Conservation (phyloP, 2,888 invertebrate species). For the Nowickia ferox region DNA sequence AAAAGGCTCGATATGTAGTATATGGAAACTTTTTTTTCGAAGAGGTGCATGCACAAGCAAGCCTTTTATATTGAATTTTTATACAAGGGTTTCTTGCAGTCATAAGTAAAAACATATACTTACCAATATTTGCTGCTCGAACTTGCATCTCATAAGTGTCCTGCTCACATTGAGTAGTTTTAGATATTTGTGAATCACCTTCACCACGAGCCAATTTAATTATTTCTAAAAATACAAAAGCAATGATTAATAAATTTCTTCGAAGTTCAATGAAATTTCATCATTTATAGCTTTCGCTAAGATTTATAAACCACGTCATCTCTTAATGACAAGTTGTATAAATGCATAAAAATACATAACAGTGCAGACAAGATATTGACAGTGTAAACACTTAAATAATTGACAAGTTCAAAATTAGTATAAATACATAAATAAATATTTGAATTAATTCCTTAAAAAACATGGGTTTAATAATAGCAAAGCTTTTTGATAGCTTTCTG, state of each 20-base stretch:
- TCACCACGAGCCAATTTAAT: conserved; percentile 95
- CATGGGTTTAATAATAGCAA: conserved; percentile 77
- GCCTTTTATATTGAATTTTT: no score
- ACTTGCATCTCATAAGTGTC: conserved; percentile 99
- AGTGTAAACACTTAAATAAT: conserved; percentile 24
- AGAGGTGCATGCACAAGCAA: no score
- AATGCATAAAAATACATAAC: background rate
- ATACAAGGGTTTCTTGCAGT: no score
- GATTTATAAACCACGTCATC: conserved; percentile 54
- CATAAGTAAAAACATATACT: conserved; percentile 50
- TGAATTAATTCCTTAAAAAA: conserved; percentile 12
- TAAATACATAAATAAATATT: conserved; percentile 14
- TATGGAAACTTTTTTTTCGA: no score
- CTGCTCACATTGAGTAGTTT: conserved; percentile 96
- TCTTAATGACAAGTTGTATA: background rate
- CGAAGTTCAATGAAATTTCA: conserved; percentile 17
- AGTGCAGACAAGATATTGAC: conserved; percentile 33
- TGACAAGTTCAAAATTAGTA: background rate
- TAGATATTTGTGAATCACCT: conserved; percentile 93
- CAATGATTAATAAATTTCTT: background rate
- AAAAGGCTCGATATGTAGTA: no score
- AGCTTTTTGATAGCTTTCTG: conserved; percentile 74
- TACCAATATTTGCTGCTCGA: conserved; percentile 95
- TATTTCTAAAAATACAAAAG: conserved; percentile 88
- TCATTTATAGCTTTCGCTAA: background rate